Conservation (phyloP, 1,140 invertebrate genomes). For the Eurosta solidaginis region DNA sequence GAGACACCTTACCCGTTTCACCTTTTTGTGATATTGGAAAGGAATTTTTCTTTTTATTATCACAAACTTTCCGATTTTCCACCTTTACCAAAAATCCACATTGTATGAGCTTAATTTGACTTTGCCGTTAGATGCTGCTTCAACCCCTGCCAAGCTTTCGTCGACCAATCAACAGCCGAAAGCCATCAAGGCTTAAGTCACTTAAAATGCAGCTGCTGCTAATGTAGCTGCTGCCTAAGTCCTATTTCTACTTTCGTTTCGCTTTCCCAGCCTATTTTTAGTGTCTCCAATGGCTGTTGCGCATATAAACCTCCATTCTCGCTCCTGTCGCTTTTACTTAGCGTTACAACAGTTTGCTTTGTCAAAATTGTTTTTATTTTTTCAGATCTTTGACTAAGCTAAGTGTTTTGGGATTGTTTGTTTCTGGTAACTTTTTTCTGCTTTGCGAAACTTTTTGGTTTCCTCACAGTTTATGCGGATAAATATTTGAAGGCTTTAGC, state of each 20-base stretch:
- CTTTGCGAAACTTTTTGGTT: neutral
- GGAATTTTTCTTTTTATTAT: neutral
- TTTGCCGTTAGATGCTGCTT: neutral
- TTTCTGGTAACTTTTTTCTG: neutral
- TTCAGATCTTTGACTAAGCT: neutral
- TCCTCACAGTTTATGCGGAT: neutral
- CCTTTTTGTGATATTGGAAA: neutral
- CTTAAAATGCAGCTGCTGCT: neutral
- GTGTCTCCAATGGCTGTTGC: neutral
- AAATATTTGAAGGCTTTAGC: neutral
- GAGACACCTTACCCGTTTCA: neutral
- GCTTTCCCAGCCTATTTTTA: neutral
- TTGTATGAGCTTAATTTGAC: neutral
- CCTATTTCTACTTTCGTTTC: neutral
- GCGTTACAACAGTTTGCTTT: too few relatives aligned
- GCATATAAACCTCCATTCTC: too few relatives aligned
- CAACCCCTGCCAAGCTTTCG: neutral
- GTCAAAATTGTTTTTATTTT: neutral
- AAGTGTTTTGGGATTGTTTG: neutral
- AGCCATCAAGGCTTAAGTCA: conserved; percentile 21
- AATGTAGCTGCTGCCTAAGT: neutral
- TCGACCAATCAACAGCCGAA: conserved; percentile 9
- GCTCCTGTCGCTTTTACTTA: neutral
- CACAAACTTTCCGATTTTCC: neutral
- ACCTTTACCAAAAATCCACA: neutral